Evolutionary conservation across 2,797 vertebrate species (phyloP).

Genomic region (Ibycter americanus): DNA sequence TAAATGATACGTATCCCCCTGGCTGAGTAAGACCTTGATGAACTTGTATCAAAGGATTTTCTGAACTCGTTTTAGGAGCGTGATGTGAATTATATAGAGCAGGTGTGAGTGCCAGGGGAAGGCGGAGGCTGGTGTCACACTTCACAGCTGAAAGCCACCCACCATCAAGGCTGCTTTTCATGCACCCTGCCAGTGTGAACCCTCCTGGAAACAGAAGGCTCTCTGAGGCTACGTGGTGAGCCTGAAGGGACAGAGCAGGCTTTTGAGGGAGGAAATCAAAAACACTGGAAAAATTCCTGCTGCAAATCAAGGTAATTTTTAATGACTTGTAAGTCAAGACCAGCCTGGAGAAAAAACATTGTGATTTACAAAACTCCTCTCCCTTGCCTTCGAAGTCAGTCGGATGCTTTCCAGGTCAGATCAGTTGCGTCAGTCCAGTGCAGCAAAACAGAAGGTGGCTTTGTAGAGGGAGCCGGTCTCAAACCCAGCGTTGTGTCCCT

Average conservation of each 20-base stretch:
- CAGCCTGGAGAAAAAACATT: neutral
- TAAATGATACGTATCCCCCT: neutral
- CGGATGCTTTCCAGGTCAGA: neutral
- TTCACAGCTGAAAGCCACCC: conserved; percentile 45
- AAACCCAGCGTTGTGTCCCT: neutral
- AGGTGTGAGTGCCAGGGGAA: conserved; percentile 44
- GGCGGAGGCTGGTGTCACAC: conserved; percentile 12
- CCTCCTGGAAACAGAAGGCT: neutral
- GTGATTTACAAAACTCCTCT: neutral
- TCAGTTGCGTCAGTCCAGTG: rapidly evolving
- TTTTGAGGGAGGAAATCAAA: conserved; percentile 5
- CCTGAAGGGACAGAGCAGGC: neutral
- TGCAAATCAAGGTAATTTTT: conserved; percentile 34
- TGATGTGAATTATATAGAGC: conserved; percentile 42
- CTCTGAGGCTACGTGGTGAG: neutral
- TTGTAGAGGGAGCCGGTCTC: neutral
- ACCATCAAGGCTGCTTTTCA: conserved; percentile 46
- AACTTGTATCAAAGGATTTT: conserved; percentile 51
- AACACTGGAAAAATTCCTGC: conserved; percentile 14
- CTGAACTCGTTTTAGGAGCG: neutral
- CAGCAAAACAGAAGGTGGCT: neutral
- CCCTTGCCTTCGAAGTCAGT: neutral
- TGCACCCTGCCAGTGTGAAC: neutral
- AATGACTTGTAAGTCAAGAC: neutral
- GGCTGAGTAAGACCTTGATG: neutral